Evolutionary conservation across 2,113 vertebrate species (phyloP).

Genomic region (Garra rufa): DNA sequence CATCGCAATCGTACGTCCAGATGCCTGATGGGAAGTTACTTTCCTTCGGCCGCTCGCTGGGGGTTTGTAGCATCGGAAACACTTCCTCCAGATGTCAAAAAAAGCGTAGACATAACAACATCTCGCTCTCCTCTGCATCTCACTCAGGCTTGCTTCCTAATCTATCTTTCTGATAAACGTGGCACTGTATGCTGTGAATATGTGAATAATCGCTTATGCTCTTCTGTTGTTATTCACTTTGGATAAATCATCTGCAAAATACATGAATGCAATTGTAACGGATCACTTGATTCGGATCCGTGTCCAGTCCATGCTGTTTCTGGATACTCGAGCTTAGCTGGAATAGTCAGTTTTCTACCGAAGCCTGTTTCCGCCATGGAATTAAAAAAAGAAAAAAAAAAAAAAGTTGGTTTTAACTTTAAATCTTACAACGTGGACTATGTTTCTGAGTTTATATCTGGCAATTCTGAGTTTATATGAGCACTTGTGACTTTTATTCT

Average conservation of each 20-base stretch:
- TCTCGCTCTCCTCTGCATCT: not conserved
- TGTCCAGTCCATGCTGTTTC: not conserved
- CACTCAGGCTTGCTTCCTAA: not conserved
- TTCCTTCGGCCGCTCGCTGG: not conserved
- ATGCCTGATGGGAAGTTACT: not conserved
- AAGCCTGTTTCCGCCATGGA: too few relatives aligned
- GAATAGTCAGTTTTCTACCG: not conserved
- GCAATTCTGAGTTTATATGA: too few relatives aligned
- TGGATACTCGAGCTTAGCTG: not conserved
- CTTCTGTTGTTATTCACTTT: not conserved
- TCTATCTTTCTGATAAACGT: not conserved
- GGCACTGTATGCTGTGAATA: not conserved
- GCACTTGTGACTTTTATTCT: too few relatives aligned
- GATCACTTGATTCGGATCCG: not conserved
- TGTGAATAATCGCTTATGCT: too few relatives aligned
- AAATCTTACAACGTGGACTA: too few relatives aligned
- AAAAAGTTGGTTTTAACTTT: too few relatives aligned
- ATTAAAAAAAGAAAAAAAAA: too few relatives aligned
- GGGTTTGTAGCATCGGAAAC: not conserved
- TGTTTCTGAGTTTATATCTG: too few relatives aligned
- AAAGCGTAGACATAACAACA: not conserved
- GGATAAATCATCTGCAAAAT: not conserved
- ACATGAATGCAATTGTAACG: too few relatives aligned
- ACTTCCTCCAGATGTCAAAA: not conserved
- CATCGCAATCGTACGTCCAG: not conserved